A percentile compares a stretch with the other conserved stretches of the same genome.
phyloP scores from a whole-genome alignment of 2,113 vertebrate species.

The Rhea americana region DNA sequence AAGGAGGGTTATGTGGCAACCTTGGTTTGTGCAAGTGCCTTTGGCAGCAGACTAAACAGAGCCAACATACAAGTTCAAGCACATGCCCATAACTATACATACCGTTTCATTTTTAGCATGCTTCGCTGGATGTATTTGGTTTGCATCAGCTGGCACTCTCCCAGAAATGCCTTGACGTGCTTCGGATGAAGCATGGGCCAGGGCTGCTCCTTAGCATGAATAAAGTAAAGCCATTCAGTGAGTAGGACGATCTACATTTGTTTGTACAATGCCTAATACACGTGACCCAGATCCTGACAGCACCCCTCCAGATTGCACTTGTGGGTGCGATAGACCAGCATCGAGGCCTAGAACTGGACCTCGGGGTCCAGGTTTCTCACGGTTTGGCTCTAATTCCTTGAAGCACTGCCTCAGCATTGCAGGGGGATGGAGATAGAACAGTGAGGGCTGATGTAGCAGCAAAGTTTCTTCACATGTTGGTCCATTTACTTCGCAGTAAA shows the following conservation, averaged over 20 bases:
- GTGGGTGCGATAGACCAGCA: not conserved
- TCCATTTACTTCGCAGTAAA: not conserved
- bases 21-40: not conserved
- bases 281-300: not conserved
- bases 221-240: not conserved
- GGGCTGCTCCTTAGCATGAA: not conserved
- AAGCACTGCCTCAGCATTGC: not conserved
- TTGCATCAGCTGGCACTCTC: not conserved
- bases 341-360: not conserved
- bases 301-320: not conserved
- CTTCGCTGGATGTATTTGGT: not conserved
- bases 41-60: not conserved
- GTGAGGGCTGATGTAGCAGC: not conserved
- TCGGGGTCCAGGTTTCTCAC: not conserved
- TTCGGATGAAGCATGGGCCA: accelerated
- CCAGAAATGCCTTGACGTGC: not conserved
- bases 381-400: not conserved
- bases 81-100: not conserved
- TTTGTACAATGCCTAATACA: not conserved
- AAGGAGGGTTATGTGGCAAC: not conserved
- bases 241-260: not conserved
- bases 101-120: not conserved
- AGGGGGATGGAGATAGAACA: not conserved
- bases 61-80: not conserved
- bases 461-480: not conserved